Evolutionary conservation across 2,797 vertebrate species (phyloP).

Genomic region (Onychomys leucogaster): DNA sequence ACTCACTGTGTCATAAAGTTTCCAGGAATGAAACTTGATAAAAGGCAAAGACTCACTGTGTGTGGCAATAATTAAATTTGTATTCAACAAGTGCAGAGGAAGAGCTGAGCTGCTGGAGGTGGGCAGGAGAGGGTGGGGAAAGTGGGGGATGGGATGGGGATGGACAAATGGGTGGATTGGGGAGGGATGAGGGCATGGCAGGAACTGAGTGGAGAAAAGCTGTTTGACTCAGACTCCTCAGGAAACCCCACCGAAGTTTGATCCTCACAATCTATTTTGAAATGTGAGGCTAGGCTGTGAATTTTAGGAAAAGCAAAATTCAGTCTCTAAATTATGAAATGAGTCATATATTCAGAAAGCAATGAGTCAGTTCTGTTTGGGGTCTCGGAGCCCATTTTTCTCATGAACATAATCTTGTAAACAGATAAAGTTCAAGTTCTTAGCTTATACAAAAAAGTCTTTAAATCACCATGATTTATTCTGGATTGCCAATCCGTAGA

Average conservation of each 20-base stretch:
- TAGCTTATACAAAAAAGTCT: neutral
- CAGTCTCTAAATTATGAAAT: constrained; percentile 9
- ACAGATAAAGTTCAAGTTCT: neutral
- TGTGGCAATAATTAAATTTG: constrained; percentile 68
- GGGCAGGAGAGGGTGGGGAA: too few relatives aligned
- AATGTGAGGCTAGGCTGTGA: neutral
- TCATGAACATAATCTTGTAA: neutral
- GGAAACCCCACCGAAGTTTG: neutral
- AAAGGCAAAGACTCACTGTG: constrained; percentile 54
- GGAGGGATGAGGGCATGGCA: too few relatives aligned
- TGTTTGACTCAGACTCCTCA: neutral
- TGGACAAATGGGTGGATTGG: too few relatives aligned
- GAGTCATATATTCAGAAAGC: constrained; percentile 45
- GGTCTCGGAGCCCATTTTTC: constrained; percentile 18
- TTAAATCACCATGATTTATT: neutral
- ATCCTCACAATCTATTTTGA: neutral
- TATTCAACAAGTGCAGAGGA: constrained; percentile 25
- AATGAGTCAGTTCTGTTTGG: neutral
- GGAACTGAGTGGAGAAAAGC: neutral
- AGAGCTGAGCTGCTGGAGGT: neutral
- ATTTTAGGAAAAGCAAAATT: constrained; percentile 40
- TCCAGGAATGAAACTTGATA: constrained; percentile 43
- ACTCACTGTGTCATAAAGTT: constrained; percentile 42
- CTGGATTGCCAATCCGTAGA: neutral
- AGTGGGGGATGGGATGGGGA: too few relatives aligned